Conservation (phyloP, 2,113 vertebrate species). For the Nestor notabilis region DNA sequence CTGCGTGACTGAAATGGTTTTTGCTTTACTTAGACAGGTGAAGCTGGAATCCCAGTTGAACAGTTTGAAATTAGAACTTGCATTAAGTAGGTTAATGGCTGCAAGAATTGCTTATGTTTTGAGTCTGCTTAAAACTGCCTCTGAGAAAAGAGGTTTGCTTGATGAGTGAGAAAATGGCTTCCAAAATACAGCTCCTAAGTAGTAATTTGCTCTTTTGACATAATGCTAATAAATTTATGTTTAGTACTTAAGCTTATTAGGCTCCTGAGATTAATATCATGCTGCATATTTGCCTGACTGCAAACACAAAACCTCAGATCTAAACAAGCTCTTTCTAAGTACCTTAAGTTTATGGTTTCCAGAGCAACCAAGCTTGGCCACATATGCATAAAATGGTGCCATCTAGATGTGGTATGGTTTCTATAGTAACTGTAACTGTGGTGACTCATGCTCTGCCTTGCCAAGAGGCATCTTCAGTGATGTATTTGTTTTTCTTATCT, state of each 20-base stretch:
- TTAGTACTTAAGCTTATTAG: not conserved
- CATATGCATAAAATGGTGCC: not conserved
- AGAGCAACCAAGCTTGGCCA: slow-evolving; percentile 47
- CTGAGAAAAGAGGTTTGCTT: not conserved
- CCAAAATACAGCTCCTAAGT: not conserved
- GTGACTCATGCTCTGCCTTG: slow-evolving; percentile 15
- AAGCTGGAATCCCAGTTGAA: slow-evolving; percentile 28
- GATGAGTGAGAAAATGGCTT: slow-evolving; percentile 15
- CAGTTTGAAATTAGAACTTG: slow-evolving; percentile 25
- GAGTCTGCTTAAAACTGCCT: not conserved
- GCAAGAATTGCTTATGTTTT: not conserved
- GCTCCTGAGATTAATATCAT: not conserved
- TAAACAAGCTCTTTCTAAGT: not conserved
- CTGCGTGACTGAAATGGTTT: not conserved
- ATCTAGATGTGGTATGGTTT: slow-evolving; percentile 21
- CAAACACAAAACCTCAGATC: not conserved
- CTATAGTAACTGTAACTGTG: slow-evolving; percentile 52
- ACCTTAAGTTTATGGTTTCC: slow-evolving; percentile 50
- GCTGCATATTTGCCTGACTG: not conserved
- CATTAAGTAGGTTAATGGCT: slow-evolving; percentile 51
- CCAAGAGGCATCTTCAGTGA: not conserved
- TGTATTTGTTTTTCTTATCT: slow-evolving; percentile 15
- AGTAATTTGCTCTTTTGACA: not conserved
- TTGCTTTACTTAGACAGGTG: not conserved
- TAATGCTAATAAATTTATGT: not conserved